phyloP scores from a whole-genome alignment of 2,797 vertebrate genomes.

The Pristis pectinata region DNA sequence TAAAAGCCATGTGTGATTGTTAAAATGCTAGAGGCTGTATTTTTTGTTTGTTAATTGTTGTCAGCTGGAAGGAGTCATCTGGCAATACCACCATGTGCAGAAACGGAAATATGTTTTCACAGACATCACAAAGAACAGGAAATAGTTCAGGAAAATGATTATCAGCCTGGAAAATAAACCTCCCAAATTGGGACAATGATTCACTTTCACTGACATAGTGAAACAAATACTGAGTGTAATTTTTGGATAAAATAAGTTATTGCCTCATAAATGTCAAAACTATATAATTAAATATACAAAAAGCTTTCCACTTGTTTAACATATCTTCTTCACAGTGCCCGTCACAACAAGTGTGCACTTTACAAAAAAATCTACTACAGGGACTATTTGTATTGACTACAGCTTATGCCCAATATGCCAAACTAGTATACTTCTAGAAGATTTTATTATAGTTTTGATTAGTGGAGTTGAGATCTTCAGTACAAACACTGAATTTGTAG shows the following conservation, averaged over 20 bases:
- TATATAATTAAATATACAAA: not conserved
- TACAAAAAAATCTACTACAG: not conserved
- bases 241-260: not conserved
- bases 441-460: not conserved
- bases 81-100: not conserved
- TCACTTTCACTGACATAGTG: not conserved
- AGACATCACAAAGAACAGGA: conserved; percentile 13
- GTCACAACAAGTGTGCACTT: not conserved
- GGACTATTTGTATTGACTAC: not conserved
- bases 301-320: not conserved
- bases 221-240: not conserved
- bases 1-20: not conserved
- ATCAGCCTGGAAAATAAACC: conserved; percentile 17
- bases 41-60: conserved; percentile 27
- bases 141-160: not conserved
- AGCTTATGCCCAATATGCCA: not conserved
- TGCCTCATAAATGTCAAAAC: not conserved
- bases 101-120: not conserved
- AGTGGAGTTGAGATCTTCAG: not conserved
- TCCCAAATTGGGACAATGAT: not conserved
- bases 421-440: not conserved
- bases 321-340: not conserved
- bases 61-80: conserved; percentile 3
- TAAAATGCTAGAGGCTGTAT: not conserved
- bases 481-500: not conserved